Evolutionary conservation across 2,797 vertebrate species (phyloP).

Genomic region (Cossypha polioptera): DNA sequence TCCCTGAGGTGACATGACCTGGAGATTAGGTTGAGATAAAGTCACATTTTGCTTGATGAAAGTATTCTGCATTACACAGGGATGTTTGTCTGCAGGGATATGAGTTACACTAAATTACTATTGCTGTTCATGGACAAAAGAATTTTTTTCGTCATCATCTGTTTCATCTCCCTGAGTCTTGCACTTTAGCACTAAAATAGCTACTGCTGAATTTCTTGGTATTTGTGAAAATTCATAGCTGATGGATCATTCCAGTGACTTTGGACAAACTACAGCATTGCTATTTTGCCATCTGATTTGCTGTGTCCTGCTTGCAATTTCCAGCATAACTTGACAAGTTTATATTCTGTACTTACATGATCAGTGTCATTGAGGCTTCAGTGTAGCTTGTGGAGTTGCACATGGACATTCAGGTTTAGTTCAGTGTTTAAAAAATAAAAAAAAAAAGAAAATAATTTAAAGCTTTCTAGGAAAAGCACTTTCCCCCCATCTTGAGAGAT

Average conservation of each 20-base stretch:
- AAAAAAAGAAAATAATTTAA: background rate
- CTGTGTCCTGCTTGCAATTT: background rate
- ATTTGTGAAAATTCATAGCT: background rate
- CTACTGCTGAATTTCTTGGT: background rate
- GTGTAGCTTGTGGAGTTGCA: background rate
- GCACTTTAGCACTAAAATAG: background rate
- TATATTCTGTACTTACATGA: background rate
- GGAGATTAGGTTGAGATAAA: background rate
- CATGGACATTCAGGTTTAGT: background rate
- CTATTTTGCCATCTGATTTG: background rate
- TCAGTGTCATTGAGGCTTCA: background rate
- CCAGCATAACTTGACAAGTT: background rate
- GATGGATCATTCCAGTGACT: background rate
- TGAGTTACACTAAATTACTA: background rate
- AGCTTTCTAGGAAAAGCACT: background rate
- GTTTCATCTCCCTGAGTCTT: background rate
- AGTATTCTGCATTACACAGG: background rate
- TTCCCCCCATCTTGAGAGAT: accelerated
- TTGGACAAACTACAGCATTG: background rate
- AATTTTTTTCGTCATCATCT: background rate
- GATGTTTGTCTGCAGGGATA: background rate
- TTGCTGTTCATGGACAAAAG: background rate
- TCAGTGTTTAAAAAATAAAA: background rate
- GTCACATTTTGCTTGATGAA: background rate
- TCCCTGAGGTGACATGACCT: background rate